phyloP scores from a whole-genome alignment of 2,888 invertebrate species.

The Myopa tessellatipennis region DNA sequence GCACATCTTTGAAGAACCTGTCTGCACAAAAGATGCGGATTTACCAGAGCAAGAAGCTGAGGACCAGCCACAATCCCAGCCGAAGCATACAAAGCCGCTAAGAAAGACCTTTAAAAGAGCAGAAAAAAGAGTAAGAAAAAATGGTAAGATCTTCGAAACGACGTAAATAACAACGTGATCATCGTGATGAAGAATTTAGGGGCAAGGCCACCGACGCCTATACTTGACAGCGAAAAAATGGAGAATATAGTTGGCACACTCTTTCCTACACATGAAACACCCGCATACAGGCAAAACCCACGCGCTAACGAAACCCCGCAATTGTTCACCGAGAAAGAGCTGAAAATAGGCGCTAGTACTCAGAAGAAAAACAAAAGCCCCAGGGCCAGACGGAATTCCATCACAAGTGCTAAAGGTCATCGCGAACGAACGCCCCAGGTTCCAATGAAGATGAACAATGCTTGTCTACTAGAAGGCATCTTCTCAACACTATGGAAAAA shows the following conservation, averaged over 20 bases:
- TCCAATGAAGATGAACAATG: slow-evolving; percentile 36
- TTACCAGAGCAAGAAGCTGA: slow-evolving; percentile 1
- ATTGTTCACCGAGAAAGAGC: neutral
- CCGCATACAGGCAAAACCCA: neutral
- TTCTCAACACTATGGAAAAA: slow-evolving; percentile 37
- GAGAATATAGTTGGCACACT: neutral
- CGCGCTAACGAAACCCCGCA: neutral
- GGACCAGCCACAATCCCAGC: neutral
- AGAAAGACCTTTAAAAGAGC: neutral
- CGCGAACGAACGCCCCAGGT: slow-evolving; percentile 29
- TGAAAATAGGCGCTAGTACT: neutral
- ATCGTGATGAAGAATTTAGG: neutral
- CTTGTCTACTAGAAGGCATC: slow-evolving; percentile 24
- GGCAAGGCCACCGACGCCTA: neutral
- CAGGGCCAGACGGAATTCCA: slow-evolving; percentile 39
- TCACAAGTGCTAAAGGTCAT: slow-evolving; percentile 34
- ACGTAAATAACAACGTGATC: neutral
- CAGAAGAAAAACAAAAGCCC: no score
- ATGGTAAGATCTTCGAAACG: neutral
- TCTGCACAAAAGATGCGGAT: neutral
- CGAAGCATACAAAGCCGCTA: neutral
- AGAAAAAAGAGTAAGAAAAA: neutral
- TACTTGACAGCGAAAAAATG: neutral
- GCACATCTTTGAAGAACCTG: neutral
- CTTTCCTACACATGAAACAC: neutral